These are phyloP conservation scores for Pteruthius melanotis DNA, from an alignment of 2,113 vertebrate species.

Conservation along the genomic window DNA sequence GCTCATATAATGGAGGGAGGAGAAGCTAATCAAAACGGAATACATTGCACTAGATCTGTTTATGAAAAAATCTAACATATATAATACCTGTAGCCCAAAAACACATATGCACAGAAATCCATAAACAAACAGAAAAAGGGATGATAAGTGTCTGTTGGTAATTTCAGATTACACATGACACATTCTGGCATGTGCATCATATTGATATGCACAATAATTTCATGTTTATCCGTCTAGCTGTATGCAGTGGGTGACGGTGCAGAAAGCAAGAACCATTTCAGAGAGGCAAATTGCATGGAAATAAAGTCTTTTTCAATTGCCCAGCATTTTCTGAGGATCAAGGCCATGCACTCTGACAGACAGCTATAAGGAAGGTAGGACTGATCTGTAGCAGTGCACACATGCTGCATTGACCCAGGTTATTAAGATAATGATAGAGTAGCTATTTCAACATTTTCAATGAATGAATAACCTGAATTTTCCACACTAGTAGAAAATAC, in stretches of 20 bases:
- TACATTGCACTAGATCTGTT: not conserved
- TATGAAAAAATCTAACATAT: not conserved
- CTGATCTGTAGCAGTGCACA: not conserved
- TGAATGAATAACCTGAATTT: not conserved
- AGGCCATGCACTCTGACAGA: not conserved
- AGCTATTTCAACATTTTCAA: not conserved
- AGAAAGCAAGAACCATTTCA: slow-evolving; percentile 30
- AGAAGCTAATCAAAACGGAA: slow-evolving; percentile 4
- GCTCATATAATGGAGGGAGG: not conserved
- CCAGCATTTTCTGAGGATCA: not conserved
- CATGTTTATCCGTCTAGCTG: not conserved
- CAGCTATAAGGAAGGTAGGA: not conserved
- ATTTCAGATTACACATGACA: not conserved
- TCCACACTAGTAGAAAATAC: not conserved
- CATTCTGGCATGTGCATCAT: not conserved
- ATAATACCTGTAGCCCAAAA: not conserved
- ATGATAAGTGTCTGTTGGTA: not conserved
- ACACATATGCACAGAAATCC: not conserved
- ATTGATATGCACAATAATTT: not conserved
- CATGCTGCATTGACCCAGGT: not conserved
- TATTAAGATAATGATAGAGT: slow-evolving; percentile 31
- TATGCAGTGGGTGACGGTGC: not conserved
- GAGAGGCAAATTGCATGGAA: slow-evolving; percentile 16
- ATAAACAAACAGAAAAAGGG: not conserved
- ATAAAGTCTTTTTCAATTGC: slow-evolving; percentile 28